Base-by-base conservation (phyloP, 2,888 invertebrate genomes). In the Cryptocheilus praepositus region DNA sequence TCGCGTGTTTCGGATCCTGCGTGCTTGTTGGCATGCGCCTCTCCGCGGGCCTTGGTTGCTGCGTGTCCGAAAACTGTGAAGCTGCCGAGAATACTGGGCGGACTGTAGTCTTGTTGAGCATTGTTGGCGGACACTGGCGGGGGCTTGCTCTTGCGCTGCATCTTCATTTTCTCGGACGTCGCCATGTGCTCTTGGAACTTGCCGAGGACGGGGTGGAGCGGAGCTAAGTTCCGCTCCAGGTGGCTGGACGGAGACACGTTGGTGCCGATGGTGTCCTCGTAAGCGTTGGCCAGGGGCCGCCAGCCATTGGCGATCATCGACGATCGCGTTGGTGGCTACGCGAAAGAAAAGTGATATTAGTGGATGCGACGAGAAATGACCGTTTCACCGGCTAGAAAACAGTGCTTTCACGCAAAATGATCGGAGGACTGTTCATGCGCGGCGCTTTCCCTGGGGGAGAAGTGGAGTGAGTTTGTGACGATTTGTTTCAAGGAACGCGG, bases 61-160 rank as follows among this genome's bases (percentile, higher is more conserved):
- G 91, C 91, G 66, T 92, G 89, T n/a, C 92, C 92, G 74, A 91
- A 92, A 16, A 91, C 90, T 77, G 91, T 91, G 83, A 92, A 92
- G 64, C 92, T 90, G 72, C 92, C 93, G 88, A 89, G 73, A 55
- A 89, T 84, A 61, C 81, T 84, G 0, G 83, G 80, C 0, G 85
- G 84, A 52, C 22, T 81, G 68, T 79, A 84, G 5, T 84, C 85
- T 22, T 81, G 81, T 3, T 69, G 64, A 59, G 60, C 55, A 88
- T 75, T 45, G 70, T 74, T n/a, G 36, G 1, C 11, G 7, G 74
- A 76, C 0, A 80, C 80, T 45, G 75, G 4, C 56, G 69, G 58
- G 21, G 70, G 82, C 64, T 83, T 85, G 44, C 68, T 69, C 68
- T 79, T 82, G 3, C 82, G 79, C 52, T 73, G 82, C 1, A 79